Percentiles rank a stretch among this genome's conserved stretches.
Evolutionary conservation across 2,113 vertebrate species (phyloP).

Genomic region (Sylvilagus bachmani): DNA sequence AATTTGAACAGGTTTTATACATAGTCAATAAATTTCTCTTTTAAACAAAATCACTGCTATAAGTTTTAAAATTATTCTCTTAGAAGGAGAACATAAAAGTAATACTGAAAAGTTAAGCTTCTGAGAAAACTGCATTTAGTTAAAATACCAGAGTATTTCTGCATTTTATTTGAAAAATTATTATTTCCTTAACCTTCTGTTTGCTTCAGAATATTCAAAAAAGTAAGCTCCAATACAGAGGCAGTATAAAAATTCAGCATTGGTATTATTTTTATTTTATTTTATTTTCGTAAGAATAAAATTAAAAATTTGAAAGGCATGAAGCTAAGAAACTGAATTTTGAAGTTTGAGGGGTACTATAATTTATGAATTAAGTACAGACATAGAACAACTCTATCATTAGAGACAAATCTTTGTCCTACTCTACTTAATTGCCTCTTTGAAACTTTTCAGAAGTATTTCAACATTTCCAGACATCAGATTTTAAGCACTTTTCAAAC

Average conservation of each 20-base stretch:
- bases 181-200: neutral
- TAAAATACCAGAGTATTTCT: neutral
- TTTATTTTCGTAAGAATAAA: neutral
- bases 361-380: neutral
- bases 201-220: neutral
- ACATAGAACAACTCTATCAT: neutral
- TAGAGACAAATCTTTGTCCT: neutral
- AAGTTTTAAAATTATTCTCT: neutral
- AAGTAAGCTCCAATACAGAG: neutral
- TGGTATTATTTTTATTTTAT: neutral
- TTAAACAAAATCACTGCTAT: neutral
- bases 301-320: neutral
- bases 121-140: neutral
- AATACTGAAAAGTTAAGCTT: neutral
- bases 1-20: neutral
- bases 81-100: neutral
- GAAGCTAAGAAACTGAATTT: neutral
- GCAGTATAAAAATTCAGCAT: neutral
- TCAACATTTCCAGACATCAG: neutral
- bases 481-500: constrained; percentile 65
- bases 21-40: neutral
- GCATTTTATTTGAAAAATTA: neutral
- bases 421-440: neutral
- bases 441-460: constrained; percentile 3
- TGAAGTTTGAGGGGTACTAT: neutral